A percentile compares a stretch with the other conserved stretches of the same genome.
Evolutionary conservation across 2,888 invertebrate genomes (phyloP).

Genomic region (Dinocampus coccinellae): DNA sequence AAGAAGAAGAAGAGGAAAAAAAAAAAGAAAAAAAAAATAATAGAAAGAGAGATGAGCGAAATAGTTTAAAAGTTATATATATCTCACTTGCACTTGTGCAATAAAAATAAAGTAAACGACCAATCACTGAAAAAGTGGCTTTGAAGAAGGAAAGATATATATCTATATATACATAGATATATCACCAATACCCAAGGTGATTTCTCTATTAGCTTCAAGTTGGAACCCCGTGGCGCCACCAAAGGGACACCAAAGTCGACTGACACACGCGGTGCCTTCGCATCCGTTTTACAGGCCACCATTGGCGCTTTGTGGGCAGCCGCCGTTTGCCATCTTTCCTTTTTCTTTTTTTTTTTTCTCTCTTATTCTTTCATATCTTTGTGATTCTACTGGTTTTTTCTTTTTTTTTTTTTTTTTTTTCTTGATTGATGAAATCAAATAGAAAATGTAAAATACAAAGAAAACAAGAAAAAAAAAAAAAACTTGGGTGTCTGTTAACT

Average conservation of each 20-base stretch:
- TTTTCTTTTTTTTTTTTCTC: slow-evolving; percentile 17
- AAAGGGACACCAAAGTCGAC: slow-evolving; percentile 36
- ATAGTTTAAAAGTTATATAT: slow-evolving; percentile 8
- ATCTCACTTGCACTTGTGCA: background rate
- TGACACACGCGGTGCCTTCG: slow-evolving; percentile 40
- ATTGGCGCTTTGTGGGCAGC: slow-evolving; percentile 58
- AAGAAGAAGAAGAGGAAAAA: no score
- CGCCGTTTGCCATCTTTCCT: slow-evolving; percentile 44
- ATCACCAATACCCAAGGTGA: slow-evolving; percentile 57
- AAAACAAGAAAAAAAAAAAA: no score
- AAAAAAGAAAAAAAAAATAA: no score
- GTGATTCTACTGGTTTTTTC: slow-evolving; percentile 57
- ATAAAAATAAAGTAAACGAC: slow-evolving; percentile 46
- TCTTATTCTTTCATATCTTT: slow-evolving; percentile 44
- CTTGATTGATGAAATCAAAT: background rate
- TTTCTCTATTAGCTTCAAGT: slow-evolving; percentile 61
- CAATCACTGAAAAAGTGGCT: slow-evolving; percentile 55
- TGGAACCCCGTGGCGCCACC: slow-evolving; percentile 56
- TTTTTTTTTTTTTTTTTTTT: background rate
- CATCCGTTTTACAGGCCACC: slow-evolving; percentile 47
- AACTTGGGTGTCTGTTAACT: no score
- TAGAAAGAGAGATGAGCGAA: slow-evolving; percentile 8
- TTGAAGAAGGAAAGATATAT: slow-evolving; percentile 10
- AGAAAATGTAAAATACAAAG: background rate
- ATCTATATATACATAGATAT: slow-evolving; percentile 32